These are phyloP conservation scores for Salvator merianae DNA, from an alignment of 2,113 vertebrate species.

Conservation along the genomic window DNA sequence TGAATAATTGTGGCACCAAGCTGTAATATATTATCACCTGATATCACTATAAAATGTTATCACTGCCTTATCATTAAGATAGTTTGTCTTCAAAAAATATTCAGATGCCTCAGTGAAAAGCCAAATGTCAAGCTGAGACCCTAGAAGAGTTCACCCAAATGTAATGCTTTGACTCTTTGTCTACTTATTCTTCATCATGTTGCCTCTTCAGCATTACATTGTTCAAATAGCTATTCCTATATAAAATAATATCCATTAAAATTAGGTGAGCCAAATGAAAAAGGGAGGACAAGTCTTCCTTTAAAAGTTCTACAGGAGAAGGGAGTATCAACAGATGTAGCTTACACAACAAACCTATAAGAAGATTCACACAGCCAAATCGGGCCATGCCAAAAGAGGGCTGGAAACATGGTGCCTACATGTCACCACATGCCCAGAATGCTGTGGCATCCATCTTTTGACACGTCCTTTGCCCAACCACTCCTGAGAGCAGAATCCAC, in stretches of 20 bases:
- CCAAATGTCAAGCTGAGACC: not conserved
- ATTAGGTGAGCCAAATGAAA: no score
- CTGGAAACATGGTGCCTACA: no score
- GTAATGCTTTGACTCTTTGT: not conserved
- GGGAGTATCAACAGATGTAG: no score
- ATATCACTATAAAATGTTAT: not conserved
- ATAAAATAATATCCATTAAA: not conserved
- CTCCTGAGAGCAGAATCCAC: no score
- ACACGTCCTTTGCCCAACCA: no score
- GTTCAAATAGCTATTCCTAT: not conserved
- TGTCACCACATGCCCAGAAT: no score
- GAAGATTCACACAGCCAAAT: no score
- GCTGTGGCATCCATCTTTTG: no score
- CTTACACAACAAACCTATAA: no score
- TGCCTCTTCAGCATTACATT: not conserved
- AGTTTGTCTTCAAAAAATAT: not conserved
- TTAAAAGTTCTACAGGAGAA: no score
- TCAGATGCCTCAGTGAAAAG: not conserved
- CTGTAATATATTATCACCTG: slow-evolving; percentile 18
- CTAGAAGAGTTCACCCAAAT: not conserved
- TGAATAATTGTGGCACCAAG: slow-evolving; percentile 26
- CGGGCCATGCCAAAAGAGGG: no score
- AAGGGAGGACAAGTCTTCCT: no score
- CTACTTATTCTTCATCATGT: not conserved
- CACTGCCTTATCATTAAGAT: slow-evolving; percentile 9